Percentiles rank a stretch among this genome's conserved stretches.
Conservation (phyloP, 2,113 vertebrate genomes). For the Myxocyprinus asiaticus region DNA sequence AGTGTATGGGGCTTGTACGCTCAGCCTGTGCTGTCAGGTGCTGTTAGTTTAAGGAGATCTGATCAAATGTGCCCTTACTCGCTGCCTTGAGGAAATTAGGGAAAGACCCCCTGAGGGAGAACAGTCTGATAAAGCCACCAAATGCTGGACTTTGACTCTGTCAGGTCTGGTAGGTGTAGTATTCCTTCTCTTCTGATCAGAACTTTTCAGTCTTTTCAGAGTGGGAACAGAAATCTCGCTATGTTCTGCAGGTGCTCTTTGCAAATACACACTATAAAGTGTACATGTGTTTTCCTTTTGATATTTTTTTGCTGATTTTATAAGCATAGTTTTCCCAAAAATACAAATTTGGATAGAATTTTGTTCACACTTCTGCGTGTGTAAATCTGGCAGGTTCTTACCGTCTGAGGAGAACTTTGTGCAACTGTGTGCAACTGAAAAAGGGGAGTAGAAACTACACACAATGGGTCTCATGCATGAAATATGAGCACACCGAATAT, state of each 20-base stretch:
- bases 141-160: not conserved
- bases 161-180: no score
- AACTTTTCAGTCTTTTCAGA: not conserved
- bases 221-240: not conserved
- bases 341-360: no score
- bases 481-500: no score
- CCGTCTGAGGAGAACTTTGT: no score
- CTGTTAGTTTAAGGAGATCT: constrained; percentile 31
- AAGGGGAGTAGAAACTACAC: no score
- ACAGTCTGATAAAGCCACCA: not conserved
- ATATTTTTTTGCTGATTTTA: no score
- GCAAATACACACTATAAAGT: not conserved
- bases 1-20: not conserved
- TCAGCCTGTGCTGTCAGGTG: constrained; percentile 21
- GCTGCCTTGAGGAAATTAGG: constrained; percentile 24
- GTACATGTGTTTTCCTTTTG: no score
- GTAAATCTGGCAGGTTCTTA: no score
- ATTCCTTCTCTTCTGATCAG: not conserved
- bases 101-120: constrained; percentile 1
- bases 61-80: constrained; percentile 45
- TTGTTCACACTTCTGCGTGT: no score
- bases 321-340: no score
- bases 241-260: not conserved
- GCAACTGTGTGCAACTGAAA: no score
- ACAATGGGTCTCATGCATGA: no score